Conservation (phyloP, 2,888 invertebrate species). For the Lithosia quadra region DNA sequence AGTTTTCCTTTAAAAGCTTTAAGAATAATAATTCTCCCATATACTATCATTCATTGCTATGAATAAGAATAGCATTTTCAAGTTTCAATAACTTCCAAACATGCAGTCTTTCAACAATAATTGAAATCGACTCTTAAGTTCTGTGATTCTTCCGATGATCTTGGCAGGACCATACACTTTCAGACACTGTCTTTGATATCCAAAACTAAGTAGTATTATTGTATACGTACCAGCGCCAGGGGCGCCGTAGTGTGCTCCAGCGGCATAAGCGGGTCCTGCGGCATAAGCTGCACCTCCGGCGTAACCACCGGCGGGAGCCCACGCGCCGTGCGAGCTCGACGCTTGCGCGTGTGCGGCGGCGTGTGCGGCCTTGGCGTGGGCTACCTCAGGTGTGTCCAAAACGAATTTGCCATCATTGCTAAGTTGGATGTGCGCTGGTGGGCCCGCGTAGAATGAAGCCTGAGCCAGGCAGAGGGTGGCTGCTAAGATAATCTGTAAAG, state of each 20-base stretch:
- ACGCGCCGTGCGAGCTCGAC: constrained; percentile 79
- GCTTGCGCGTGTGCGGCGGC: constrained; percentile 82
- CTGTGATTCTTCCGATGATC: too few species aligned
- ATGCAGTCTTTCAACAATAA: background rate
- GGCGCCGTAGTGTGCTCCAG: constrained; percentile 77
- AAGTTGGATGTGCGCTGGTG: constrained; percentile 80
- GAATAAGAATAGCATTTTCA: background rate
- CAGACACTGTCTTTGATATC: background rate
- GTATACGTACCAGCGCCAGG: constrained; percentile 76
- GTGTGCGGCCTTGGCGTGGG: constrained; percentile 83
- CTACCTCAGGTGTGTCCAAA: constrained; percentile 86
- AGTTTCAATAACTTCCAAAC: background rate
- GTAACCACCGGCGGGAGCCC: constrained; percentile 75
- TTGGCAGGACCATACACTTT: background rate
- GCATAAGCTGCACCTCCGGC: too few species aligned
- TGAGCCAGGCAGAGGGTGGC: constrained; percentile 83
- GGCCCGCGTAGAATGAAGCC: constrained; percentile 85
- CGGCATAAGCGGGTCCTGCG: constrained; percentile 61
- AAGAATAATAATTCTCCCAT: too few species aligned
- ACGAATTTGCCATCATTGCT: constrained; percentile 85
- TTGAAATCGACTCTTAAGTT: too few species aligned
- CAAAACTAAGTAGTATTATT: background rate
- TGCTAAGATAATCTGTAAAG: constrained; percentile 78
- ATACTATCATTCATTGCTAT: too few species aligned
- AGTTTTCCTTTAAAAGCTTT: too few species aligned